phyloP scores from a whole-genome alignment of 1,140 invertebrate genomes.

The Lysiphlebus fabarum region DNA sequence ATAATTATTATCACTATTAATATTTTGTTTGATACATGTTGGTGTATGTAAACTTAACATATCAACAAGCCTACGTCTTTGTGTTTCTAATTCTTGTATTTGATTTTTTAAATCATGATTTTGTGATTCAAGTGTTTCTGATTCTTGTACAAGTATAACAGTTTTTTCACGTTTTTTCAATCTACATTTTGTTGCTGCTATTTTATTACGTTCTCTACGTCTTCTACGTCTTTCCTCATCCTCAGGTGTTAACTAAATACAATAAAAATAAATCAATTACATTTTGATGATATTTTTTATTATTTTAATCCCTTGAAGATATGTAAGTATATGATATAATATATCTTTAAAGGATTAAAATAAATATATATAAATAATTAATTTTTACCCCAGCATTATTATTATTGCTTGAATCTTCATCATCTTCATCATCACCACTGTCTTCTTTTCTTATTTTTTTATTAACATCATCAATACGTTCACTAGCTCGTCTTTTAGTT shows the following conservation, averaged over 20 bases:
- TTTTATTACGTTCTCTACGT: slow-evolving; percentile 87
- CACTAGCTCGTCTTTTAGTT: slow-evolving; percentile 74
- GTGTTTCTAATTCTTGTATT: slow-evolving; percentile 72
- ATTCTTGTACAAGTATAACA: slow-evolving; percentile 80
- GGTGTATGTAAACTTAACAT: slow-evolving; percentile 71
- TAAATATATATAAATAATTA: slow-evolving; percentile 5
- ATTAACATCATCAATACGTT: slow-evolving; percentile 62
- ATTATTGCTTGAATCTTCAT: slow-evolving; percentile 58
- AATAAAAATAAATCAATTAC: slow-evolving; percentile 2
- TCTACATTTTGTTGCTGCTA: slow-evolving; percentile 92
- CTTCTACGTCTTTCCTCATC: slow-evolving; percentile 82
- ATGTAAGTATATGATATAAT: not conserved
- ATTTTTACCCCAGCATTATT: slow-evolving; percentile 54
- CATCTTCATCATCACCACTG: slow-evolving; percentile 63
- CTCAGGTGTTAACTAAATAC: slow-evolving; percentile 78
- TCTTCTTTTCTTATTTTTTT: slow-evolving; percentile 63
- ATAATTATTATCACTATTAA: slow-evolving; percentile 35
- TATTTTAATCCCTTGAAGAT: not conserved
- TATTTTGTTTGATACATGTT: slow-evolving; percentile 65
- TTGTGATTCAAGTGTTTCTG: slow-evolving; percentile 80
- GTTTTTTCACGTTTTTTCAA: slow-evolving; percentile 91
- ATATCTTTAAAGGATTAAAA: not conserved
- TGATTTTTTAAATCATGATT: slow-evolving; percentile 82
- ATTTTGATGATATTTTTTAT: not conserved
- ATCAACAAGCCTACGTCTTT: slow-evolving; percentile 69